A percentile compares a stretch with the other conserved stretches of the same genome.
Evolutionary conservation across 2,797 vertebrate genomes (phyloP).

Genomic region (Microtus agrestis): DNA sequence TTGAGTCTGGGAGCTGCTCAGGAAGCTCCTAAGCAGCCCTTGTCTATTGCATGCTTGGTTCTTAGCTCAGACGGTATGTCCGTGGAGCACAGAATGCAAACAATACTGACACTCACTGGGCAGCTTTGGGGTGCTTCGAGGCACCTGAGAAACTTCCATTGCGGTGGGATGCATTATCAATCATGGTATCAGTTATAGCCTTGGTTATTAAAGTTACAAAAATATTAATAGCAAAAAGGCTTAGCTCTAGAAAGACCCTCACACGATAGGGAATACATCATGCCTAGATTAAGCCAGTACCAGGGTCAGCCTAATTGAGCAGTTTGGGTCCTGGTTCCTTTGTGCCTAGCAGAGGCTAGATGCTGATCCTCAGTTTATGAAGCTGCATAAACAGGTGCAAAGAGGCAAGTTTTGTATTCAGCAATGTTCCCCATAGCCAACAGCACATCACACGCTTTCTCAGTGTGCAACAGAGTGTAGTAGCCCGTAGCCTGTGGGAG

Average conservation of each 20-base stretch:
- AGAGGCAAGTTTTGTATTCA: background rate
- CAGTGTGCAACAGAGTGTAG: background rate
- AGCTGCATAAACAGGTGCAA: background rate
- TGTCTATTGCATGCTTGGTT: background rate
- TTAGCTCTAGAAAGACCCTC: background rate
- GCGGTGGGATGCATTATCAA: background rate
- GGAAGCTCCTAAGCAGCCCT: background rate
- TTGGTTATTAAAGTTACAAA: slow-evolving; percentile 6
- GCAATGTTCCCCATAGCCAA: background rate
- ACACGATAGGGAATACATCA: background rate
- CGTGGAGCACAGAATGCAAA: background rate
- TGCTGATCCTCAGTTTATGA: background rate
- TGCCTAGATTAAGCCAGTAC: background rate
- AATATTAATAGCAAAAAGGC: background rate
- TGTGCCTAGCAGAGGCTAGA: background rate
- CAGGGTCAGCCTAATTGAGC: background rate
- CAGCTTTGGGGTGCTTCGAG: background rate
- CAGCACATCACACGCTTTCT: background rate
- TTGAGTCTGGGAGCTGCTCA: background rate
- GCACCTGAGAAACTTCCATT: background rate
- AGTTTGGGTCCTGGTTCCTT: background rate
- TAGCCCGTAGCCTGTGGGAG: background rate
- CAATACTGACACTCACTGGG: background rate
- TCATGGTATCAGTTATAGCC: background rate
- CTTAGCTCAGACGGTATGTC: background rate